Conservation (phyloP, 2,888 invertebrate species). For the Lithodes maja region DNA sequence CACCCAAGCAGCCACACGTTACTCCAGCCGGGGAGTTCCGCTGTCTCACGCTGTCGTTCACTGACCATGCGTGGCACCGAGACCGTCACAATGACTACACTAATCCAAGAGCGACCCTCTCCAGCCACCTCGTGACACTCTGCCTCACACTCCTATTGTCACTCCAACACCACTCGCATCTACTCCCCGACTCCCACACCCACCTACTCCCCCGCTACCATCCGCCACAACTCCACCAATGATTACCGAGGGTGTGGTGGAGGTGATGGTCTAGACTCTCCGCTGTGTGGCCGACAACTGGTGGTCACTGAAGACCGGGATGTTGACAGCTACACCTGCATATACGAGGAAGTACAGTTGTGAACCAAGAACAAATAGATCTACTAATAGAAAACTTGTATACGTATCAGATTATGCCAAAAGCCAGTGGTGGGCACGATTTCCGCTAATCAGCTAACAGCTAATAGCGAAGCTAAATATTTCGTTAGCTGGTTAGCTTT, state of each 20-base stretch:
- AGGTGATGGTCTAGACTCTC: background rate
- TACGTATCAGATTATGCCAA: too few species aligned
- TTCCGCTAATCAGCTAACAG: too few species aligned
- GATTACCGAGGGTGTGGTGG: too few species aligned
- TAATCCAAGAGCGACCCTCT: slow-evolving; percentile 33
- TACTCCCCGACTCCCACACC: slow-evolving; percentile 11
- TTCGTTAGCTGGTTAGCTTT: too few species aligned
- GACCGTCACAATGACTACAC: slow-evolving; percentile 47
- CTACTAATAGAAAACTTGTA: too few species aligned
- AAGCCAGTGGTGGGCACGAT: too few species aligned
- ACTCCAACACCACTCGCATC: background rate
- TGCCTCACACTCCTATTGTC: slow-evolving; percentile 5
- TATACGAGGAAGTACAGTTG: slow-evolving; percentile 48
- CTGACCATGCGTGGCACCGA: slow-evolving; percentile 43
- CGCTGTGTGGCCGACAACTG: slow-evolving; percentile 5
- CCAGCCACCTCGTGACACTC: slow-evolving; percentile 48
- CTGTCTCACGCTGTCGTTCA: slow-evolving; percentile 27
- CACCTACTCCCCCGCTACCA: slow-evolving; percentile 28
- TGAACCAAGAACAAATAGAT: too few species aligned
- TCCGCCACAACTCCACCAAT: background rate
- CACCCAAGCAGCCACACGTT: background rate
- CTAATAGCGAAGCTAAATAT: too few species aligned
- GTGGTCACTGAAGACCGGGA: slow-evolving; percentile 25
- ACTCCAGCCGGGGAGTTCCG: slow-evolving; percentile 31
- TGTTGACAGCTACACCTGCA: slow-evolving; percentile 15